Percentiles rank a stretch among this genome's conserved stretches.
phyloP scores from a whole-genome alignment of 2,888 invertebrate species.

The Tineola bisselliella region DNA sequence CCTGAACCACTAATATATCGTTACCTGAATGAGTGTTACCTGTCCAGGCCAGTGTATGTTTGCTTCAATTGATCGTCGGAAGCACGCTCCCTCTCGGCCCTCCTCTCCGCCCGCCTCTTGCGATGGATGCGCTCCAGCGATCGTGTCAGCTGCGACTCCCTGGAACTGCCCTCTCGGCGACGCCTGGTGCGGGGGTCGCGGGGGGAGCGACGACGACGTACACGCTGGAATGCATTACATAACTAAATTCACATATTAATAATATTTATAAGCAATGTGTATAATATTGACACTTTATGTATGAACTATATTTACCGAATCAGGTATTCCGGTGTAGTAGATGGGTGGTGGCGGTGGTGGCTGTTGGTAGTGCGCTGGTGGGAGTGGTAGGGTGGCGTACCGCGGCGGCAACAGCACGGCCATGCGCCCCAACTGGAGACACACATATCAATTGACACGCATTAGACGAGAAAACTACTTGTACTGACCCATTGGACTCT shows the following conservation, averaged over 20 bases:
- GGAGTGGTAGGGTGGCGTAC: conserved; percentile 55
- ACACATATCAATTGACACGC: background rate
- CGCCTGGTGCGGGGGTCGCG: conserved; percentile 39
- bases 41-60: conserved; percentile 71
- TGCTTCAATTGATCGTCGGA: conserved; percentile 65
- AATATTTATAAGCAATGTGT: no score
- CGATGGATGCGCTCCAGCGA: conserved; percentile 63
- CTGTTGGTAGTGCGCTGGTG: conserved; percentile 37
- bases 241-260: no score
- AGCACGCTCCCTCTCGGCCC: conserved; percentile 40
- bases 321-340: conserved; percentile 51
- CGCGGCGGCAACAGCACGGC: conserved; percentile 28
- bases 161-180: conserved; percentile 28
- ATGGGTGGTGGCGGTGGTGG: conserved; percentile 30
- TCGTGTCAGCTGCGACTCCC: conserved; percentile 54
- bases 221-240: conserved; percentile 32
- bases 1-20: no score
- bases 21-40: no score
- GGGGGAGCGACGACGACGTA: conserved; percentile 39
- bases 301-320: no score
- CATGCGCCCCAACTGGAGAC: conserved; percentile 47
- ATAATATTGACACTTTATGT: no score
- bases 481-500: no score
- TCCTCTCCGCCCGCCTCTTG: conserved; percentile 35
- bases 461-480: no score